These are phyloP conservation scores for Cristatella mucedo DNA, from an alignment of 2,888 invertebrate species.

Conservation along the genomic window DNA sequence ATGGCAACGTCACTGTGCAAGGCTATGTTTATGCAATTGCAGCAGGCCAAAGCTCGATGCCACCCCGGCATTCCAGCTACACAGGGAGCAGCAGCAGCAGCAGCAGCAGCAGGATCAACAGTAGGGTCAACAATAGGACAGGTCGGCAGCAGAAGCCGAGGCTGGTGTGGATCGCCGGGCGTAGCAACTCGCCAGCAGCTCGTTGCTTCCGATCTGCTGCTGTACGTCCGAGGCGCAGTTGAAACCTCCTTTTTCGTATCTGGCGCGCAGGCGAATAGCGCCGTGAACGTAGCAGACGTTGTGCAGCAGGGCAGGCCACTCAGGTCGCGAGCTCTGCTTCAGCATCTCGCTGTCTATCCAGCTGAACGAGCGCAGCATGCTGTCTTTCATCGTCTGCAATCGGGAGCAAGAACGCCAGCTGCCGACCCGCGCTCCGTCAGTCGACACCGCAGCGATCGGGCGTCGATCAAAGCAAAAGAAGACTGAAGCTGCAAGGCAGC, in stretches of 20 bases:
- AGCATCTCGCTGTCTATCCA: constrained; percentile 32
- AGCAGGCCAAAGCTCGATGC: too few relatives aligned
- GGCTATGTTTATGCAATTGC: too few relatives aligned
- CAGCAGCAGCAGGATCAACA: too few relatives aligned
- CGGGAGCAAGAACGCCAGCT: background rate
- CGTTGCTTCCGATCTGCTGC: constrained; percentile 23
- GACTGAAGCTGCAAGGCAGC: too few relatives aligned
- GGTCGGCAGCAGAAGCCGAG: constrained; percentile 2
- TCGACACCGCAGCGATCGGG: too few relatives aligned
- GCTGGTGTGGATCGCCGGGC: background rate
- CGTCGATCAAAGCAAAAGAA: too few relatives aligned
- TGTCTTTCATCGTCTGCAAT: constrained; percentile 31
- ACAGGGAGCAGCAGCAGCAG: too few relatives aligned
- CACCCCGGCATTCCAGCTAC: too few relatives aligned
- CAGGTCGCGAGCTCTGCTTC: constrained; percentile 23
- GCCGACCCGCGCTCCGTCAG: too few relatives aligned
- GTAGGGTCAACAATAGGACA: too few relatives aligned
- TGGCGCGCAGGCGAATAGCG: constrained; percentile 28
- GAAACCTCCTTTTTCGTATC: constrained; percentile 33
- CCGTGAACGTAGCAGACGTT: constrained; percentile 36
- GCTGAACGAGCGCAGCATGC: constrained; percentile 25
- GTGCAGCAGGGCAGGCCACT: constrained; percentile 36
- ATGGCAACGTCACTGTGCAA: too few relatives aligned
- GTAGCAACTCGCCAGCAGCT: constrained; percentile 19
- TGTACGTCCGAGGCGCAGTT: constrained; percentile 26